Base-by-base conservation (phyloP, 2,113 vertebrate genomes). In the Oryzias javanicus region DNA sequence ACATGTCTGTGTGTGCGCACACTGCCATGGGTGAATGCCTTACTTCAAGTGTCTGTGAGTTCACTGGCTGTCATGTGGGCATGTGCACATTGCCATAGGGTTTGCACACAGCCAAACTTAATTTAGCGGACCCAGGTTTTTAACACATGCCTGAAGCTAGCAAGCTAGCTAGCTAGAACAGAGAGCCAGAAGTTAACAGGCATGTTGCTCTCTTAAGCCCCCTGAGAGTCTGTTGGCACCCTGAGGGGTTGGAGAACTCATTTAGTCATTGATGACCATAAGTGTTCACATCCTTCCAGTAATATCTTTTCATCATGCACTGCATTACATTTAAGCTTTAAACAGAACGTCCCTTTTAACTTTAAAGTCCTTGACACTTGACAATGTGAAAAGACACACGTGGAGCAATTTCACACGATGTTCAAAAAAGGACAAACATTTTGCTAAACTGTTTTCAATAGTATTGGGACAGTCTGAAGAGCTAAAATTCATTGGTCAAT, bases 231-330 rank as follows among this genome's bases (percentile, higher is more conserved):
- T 24, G 15, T 66, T 73, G 63, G 18, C 22, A 65, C 72, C 85
- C 82, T 57, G 44, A 73, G 75, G 88, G 71, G 53, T 51, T 48
- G 63, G 44, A 81, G 81, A 86, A 86, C 84, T 88, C 78, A 88
- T 89, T 89, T 89, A 90, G 70, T 69, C 86, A 86, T 84, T 85
- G 84, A 89, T 84, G 86, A 85, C 85, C 85, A 80, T 79, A 67
- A 47, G 78, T 78, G 84, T 80, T 89, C 81, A 84, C 74, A 79
- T 84, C 84, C 81, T 86, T 45, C 65, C 84, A 82, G 82, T 82
- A 81, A 85, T 79, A 82, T 85, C 81, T 64, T 78, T 78, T 81
- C 70, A 52, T 83, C 83, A 79, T 78, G 74, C 68, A 84, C 74
- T 78, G 77, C 82, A 88, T 89, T 89, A 86, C 78, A 80, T 85